Evolutionary conservation across 1,140 invertebrate species (phyloP).

Genomic region (Scaptomyza montana): DNA sequence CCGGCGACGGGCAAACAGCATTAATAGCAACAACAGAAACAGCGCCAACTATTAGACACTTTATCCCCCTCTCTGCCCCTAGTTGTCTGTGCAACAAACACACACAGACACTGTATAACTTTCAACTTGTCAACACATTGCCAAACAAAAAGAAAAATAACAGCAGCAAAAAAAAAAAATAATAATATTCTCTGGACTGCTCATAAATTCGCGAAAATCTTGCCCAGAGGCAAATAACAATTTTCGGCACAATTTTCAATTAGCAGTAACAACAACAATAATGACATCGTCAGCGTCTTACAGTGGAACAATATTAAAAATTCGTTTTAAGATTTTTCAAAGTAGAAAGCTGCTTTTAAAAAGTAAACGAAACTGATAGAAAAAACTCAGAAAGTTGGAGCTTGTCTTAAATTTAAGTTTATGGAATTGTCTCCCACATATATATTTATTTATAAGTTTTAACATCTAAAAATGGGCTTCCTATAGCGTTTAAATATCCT

Average conservation of each 20-base stretch:
- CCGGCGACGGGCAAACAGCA: slow-evolving; percentile 50
- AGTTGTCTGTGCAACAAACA: slow-evolving; percentile 20
- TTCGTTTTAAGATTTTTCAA: background rate
- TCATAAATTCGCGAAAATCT: slow-evolving; percentile 48
- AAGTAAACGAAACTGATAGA: background rate
- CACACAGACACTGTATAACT: slow-evolving; percentile 47
- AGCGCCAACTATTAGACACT: slow-evolving; percentile 52
- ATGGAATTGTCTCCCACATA: no score
- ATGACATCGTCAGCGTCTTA: slow-evolving; percentile 9
- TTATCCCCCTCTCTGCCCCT: background rate
- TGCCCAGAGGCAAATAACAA: slow-evolving; percentile 41
- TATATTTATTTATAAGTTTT: no score
- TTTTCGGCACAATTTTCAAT: slow-evolving; percentile 79
- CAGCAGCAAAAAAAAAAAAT: background rate
- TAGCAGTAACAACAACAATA: slow-evolving; percentile 39
- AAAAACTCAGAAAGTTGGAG: no score
- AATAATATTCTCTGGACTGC: slow-evolving; percentile 37
- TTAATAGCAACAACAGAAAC: background rate
- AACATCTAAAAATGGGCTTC: no score
- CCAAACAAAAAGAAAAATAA: slow-evolving; percentile 16
- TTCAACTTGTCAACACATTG: slow-evolving; percentile 62
- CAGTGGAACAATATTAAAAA: slow-evolving; percentile 1
- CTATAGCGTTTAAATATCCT: no score
- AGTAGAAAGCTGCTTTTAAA: no score
- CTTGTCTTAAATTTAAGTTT: no score